Evolutionary conservation across 2,113 vertebrate species (phyloP), one percentile per base, ranked within the genome.

Genomic region (Uropsilus gracilis): DNA sequence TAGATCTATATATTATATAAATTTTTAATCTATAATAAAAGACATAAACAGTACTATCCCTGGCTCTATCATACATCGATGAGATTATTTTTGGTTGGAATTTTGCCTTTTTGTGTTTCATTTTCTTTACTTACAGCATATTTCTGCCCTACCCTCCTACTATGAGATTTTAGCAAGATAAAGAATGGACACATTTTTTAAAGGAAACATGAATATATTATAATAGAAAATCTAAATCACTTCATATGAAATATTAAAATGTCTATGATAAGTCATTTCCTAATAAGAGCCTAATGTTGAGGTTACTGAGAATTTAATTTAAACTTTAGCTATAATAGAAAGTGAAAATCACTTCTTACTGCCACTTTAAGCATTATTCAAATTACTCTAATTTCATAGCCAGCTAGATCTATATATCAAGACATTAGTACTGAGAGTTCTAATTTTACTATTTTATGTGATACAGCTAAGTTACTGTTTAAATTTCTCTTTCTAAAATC

Each of bases 201-300:
- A 69, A 44, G n/a, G 91, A 81, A 93, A 69, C 69, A 48, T 50
- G 16, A 90, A 46, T 44, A 87, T 63, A 66, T 75, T 93, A 88
- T 77, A 86, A 94, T 8, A 89, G 4, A 86, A 95, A 90, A 85
- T 37, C 9, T 10, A 89, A 97, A 72, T 87, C 30, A 71, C 3
- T 66, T 86, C 85, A 78, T 68, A 81, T 89, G 88, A 92, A 91
- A 86, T 86, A 92, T 83, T 95, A 80, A 95, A 95, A 94, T 88
- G 24, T 66, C 20, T 88, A 95, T 84, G 48, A 55, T 85, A 93
- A 85, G 5, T 77, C 77, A 92, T 92, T 91, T 88, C 46, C 57
- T 94, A 96, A 75, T 89, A 89, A 82, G 14, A 93, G 18, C 6
- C 42, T 66, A 92, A 91, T 34, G 78, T 53, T 90, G 34, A 92